Percentiles rank a stretch among this genome's conserved stretches.
These are phyloP conservation scores for Cydia amplana DNA, from an alignment of 1,140 invertebrate genomes.

Conservation along the genomic window DNA sequence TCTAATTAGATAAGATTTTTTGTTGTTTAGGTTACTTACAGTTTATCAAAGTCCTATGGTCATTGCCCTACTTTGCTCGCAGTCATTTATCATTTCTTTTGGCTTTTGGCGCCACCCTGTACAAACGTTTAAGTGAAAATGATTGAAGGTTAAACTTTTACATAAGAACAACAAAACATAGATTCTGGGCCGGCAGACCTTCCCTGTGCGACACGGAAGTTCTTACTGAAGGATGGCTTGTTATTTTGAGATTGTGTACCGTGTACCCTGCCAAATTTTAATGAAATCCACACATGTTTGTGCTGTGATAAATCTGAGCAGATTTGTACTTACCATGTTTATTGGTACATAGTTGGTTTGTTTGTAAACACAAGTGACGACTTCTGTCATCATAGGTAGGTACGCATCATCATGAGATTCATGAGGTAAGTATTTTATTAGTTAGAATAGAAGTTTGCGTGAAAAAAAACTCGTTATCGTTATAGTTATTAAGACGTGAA, in stretches of 20 bases:
- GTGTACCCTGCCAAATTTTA: constrained; percentile 10
- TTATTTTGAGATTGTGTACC: constrained; percentile 5
- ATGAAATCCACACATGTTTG: constrained; percentile 14
- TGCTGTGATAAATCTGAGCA: background rate
- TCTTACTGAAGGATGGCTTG: constrained; percentile 11
- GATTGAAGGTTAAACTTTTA: background rate
- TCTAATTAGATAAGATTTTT: background rate
- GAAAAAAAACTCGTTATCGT: too few species aligned
- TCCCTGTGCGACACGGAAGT: constrained; percentile 2
- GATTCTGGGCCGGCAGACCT: background rate
- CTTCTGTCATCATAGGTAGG: background rate
- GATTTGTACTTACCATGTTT: background rate
- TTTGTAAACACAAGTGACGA: background rate
- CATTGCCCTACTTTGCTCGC: background rate
- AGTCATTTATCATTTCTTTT: background rate
- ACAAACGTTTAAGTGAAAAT: background rate
- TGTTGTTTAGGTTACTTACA: background rate
- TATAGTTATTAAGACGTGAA: too few species aligned
- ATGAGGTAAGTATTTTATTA: too few species aligned
- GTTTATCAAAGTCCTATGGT: background rate
- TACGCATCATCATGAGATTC: background rate
- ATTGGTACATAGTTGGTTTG: background rate
- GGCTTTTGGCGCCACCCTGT: background rate
- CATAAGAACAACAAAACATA: background rate
- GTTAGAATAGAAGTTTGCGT: too few species aligned